phyloP scores from a whole-genome alignment of 2,888 invertebrate species.

The Leucozona laternaria region DNA sequence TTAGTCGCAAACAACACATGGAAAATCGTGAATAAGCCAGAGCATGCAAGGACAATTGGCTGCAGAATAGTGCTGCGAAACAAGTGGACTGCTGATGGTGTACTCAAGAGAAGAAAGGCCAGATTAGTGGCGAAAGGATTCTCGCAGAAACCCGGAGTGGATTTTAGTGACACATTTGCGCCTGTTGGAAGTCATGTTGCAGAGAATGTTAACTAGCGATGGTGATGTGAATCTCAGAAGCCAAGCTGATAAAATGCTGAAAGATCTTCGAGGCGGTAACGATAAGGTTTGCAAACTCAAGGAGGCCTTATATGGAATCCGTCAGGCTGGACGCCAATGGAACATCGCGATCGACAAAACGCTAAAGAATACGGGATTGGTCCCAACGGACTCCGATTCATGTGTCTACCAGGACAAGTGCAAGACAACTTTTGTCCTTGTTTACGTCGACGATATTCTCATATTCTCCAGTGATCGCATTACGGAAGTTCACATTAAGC shows the following conservation, averaged over 20 bases:
- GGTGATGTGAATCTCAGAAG: no score
- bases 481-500: no score
- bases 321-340: background rate
- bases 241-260: no score
- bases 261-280: no score
- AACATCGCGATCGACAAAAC: background rate
- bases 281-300: background rate
- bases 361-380: background rate
- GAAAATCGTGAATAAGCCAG: constrained; percentile 74
- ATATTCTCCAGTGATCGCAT: no score
- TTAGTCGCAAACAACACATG: constrained; percentile 69
- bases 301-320: background rate
- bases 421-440: no score
- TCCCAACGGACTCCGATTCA: background rate
- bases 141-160: constrained; percentile 77
- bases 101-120: constrained; percentile 75
- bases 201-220: no score
- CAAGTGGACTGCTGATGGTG: no score
- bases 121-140: constrained; percentile 79
- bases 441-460: no score
- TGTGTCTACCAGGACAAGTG: background rate
- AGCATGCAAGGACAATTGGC: constrained; percentile 75
- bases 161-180: constrained; percentile 78
- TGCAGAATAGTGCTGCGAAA: constrained; percentile 77
- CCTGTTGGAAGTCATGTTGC: background rate